Evolutionary conservation across 2,113 vertebrate genomes (phyloP), one percentile per base, ranked within the genome.

Genomic region (Corapipo altera): DNA sequence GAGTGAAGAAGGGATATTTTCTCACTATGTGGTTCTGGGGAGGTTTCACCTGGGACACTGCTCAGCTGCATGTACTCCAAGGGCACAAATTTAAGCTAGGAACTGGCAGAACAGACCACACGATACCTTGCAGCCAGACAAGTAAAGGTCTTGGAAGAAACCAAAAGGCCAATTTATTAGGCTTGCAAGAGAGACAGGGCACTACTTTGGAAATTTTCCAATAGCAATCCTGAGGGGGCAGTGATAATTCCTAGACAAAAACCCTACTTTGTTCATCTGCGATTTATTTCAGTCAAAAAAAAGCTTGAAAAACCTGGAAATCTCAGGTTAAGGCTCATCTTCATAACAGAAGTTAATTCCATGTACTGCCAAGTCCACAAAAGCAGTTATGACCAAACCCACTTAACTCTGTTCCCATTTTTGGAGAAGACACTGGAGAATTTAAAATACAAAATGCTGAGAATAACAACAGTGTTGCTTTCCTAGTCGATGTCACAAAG

Each of bases 221-320:
- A 86, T 2, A 49, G 69, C 51, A 74, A 30, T 85, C 41, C 49
- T 66, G 69, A 86, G 41, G 57, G 54, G 46, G 59, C 51, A 89
- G 32, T 62, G 91, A 62, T 46, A 93, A 93, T 92, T 95, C 91
- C 95, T 93, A 92, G 93, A 92, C 83, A 94, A 93, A 93, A 54
- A 4, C 11, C 49, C 66, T 28, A 46, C 48, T 91, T 85, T 58
- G n/a, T 76, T 74, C 54, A 86, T 73, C 64, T 92, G 3, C 19
- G 10, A 94, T 95, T 96, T 96, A 96, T 92, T 94, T 91, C 58
- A 67, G 69, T 89, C 20, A 66, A 91, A 93, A 85, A 54, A 65
- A 44, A 13, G 5, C 32, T 16, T 71, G 57, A 67, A 88, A 94
- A 86, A 85, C 39, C 72, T 88, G 55, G n/a, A 90, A 92, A 81